Evolutionary conservation across 2,888 invertebrate genomes (phyloP).

Genomic region (Parasteatoda lunata): DNA sequence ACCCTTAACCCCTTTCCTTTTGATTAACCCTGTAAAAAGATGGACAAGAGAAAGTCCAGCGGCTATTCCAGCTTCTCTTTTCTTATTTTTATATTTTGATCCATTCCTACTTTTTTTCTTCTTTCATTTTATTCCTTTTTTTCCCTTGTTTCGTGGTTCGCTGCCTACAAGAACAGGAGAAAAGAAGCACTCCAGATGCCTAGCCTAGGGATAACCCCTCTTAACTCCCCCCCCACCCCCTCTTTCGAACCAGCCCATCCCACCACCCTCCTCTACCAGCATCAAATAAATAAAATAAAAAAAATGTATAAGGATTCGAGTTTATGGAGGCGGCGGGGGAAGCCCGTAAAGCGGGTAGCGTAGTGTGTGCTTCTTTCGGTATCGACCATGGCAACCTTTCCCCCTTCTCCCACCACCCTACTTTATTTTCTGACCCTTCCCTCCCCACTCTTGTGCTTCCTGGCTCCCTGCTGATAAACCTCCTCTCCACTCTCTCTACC

Average conservation of each 20-base stretch:
- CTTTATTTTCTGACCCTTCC: conserved; percentile 29
- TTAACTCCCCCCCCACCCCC: conserved; percentile 33
- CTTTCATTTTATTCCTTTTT: conserved; percentile 18
- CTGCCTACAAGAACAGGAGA: conserved; percentile 66
- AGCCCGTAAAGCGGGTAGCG: conserved; percentile 57
- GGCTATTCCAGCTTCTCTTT: conserved; percentile 46
- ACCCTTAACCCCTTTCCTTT: conserved; percentile 46
- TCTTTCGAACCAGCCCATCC: conserved; percentile 3
- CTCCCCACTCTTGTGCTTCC: conserved; percentile 29
- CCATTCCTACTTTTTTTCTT: conserved; percentile 37
- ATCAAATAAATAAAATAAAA: conserved; percentile 52
- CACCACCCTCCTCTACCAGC: neutral
- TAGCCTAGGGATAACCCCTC: conserved; percentile 60
- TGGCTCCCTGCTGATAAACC: conserved; percentile 66
- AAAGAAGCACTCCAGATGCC: conserved; percentile 57
- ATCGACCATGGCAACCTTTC: conserved; percentile 53
- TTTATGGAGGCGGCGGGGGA: conserved; percentile 20
- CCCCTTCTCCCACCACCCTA: conserved; percentile 17
- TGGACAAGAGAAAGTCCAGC: conserved; percentile 37
- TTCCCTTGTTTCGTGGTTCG: conserved; percentile 66
- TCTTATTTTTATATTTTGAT: conserved; percentile 53
- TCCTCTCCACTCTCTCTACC: conserved; percentile 6
- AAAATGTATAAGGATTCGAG: conserved; percentile 9
- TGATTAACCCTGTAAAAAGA: conserved; percentile 38
- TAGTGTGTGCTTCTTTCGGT: conserved; percentile 54